Evolutionary conservation across 2,113 vertebrate species (phyloP), one percentile per base, ranked within the genome.

Genomic region (Benitochromis conjunctus): DNA sequence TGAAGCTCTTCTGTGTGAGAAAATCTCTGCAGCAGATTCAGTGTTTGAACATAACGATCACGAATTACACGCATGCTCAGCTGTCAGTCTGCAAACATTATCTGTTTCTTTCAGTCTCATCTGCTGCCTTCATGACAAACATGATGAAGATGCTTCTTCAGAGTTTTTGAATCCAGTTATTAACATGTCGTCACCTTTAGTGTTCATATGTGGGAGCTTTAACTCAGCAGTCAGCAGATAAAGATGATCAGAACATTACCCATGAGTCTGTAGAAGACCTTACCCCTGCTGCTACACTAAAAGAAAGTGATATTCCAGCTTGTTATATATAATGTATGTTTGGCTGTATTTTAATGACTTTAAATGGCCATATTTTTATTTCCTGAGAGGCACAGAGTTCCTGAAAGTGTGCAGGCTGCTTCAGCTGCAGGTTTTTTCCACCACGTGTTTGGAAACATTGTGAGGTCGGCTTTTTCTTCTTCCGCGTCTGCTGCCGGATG

Each of bases 81-180:
- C 69, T 51, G 66, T 51, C 41, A 11, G 66, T 29, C 8, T 48
- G 69, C 13, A 46, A 46, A 71, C 38, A 6, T 16, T 0, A 29
- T 18, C 66, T 74, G 69, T 19, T 48, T 6, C 38, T 26, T 29
- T 74, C 36, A 26, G 64, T 7, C 64, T 66, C 62, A n/a, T 11
- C 66, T 46, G 66, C 53, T 54, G n/a, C 66, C 16, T n/a, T 55
- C 53, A 55, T 10, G 9, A 55, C 2, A 21, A 55, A 21, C n/a
- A 3, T 55, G 38, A n/a, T n/a, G n/a, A 9, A 38, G 36, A 38
- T 38, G 36, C 8, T 18, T 7, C 48, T n/a, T 54, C n/a, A n/a
- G 21, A 0, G 2, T 41, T 0, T 71, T 48, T 74, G 66, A 74
- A 0, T 19, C 31, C 31, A 0, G 21, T 74, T 48, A 5, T 0